These are phyloP conservation scores for Tethya wilhelma DNA, from an alignment of 37 sponge, comb jelly and placozoan species.

Conservation along the genomic window DNA sequence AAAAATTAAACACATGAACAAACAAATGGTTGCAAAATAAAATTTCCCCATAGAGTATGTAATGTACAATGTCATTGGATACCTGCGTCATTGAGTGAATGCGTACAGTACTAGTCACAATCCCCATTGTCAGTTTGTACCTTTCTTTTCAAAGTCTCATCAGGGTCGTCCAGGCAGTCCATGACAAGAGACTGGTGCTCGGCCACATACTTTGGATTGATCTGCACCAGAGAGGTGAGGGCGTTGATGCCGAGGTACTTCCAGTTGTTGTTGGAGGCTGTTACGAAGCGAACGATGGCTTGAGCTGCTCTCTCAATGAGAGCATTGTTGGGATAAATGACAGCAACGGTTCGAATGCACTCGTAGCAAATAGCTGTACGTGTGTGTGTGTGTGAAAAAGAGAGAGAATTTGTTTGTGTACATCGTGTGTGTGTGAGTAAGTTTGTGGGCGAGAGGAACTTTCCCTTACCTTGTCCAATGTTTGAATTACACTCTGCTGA, in stretches of 20 bases:
- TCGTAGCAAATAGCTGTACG: slow-evolving; percentile 92
- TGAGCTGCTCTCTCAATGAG: slow-evolving; percentile 75
- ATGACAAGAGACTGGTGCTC: slow-evolving; percentile 91
- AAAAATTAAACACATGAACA: no score
- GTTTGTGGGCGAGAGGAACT: not conserved
- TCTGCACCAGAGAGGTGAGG: slow-evolving; percentile 74
- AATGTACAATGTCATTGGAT: no score
- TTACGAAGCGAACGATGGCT: slow-evolving; percentile 69
- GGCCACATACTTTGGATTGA: slow-evolving; percentile 71
- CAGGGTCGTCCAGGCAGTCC: slow-evolving; percentile 92
- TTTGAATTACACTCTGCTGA: slow-evolving; percentile 82
- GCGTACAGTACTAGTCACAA: no score
- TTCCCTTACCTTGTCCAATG: slow-evolving; percentile 73
- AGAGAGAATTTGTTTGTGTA: no score
- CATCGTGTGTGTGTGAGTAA: no score
- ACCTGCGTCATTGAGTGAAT: no score
- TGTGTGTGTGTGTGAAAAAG: no score
- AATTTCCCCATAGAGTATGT: no score
- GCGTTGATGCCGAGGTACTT: slow-evolving; percentile 85
- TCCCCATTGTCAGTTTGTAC: no score
- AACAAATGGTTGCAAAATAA: no score
- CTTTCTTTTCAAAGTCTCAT: slow-evolving; percentile 93
- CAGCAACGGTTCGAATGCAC: slow-evolving; percentile 77
- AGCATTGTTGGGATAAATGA: slow-evolving; percentile 74
- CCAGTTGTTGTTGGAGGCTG: slow-evolving; percentile 81